Base-by-base conservation (phyloP, 1,140 invertebrate genomes). In the Ips nitidus region DNA sequence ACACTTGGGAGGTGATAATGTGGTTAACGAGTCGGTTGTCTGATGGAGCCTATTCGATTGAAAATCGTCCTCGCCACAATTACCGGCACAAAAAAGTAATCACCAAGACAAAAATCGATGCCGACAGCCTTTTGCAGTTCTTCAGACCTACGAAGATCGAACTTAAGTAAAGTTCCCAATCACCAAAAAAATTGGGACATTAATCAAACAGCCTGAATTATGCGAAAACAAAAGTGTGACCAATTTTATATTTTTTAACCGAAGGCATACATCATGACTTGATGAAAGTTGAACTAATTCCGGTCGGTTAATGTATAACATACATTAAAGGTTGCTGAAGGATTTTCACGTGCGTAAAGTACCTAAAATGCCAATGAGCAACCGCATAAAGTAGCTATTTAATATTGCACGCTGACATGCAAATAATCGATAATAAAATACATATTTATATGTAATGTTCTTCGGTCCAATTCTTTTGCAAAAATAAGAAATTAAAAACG, bases 381-480 rank as follows among this genome's bases (percentile, higher is more conserved):
- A 22, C 22, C 22, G 22, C 22, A 22, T 71, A 66, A 72, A 69
- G 66, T 69, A 65, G 66, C 71, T 69, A 69, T 72, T 72, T 72
- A 69, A 72, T 60, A 69, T 72, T 69, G 71, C 71, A 72, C 66
- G 71, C 71, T 58, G 36, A 65, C 66, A 72, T 68, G 71, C 61
- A 65, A 72, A 61, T 61, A 63, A 72, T 72, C 60, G 66, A 65
- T 64, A 69, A 69, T 69, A 66, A 62, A 56, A 61, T 61, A 45
- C 65, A 43, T 67, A 67, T 67, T 71, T 71, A 71, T 66, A 71
- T 41, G 58, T 5, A 40, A 39, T 40, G 52, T 55, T n/a, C 4
- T 55, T 55, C 7, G 36, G 36, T 4, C 7, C 36, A n/a, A n/a
- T n/a, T 5, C 8, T 47, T 47, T 47, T 47, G 43, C 4, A 47